Evolutionary conservation across 92 coral and sea anemone genomes (phyloP).

Genomic region (Paragorgia papillata): DNA sequence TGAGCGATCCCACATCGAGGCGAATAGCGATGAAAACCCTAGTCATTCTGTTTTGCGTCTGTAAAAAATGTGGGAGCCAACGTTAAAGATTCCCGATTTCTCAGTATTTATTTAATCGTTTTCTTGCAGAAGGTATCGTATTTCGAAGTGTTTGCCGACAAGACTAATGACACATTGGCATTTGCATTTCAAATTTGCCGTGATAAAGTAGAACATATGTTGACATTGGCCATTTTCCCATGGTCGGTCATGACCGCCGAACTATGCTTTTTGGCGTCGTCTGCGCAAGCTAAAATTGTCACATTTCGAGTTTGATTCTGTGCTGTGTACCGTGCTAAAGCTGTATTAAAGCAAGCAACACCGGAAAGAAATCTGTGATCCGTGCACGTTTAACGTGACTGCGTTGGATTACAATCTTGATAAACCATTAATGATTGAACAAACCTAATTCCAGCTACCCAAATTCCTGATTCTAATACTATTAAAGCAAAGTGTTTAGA

Average conservation of each 20-base stretch:
- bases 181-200: constrained; percentile 4
- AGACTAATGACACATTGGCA: neutral
- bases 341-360: no score
- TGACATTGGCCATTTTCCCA: neutral
- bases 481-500: no score
- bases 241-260: neutral
- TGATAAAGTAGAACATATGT: neutral
- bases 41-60: no score
- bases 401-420: constrained; percentile 58
- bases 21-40: no score
- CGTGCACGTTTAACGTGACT: no score
- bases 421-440: constrained; percentile 84
- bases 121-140: neutral
- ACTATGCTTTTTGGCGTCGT: no score
- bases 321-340: no score
- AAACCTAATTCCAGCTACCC: no score
- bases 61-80: neutral
- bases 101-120: neutral
- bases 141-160: neutral
- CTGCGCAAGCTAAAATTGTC: no score
- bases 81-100: neutral
- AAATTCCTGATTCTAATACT: no score
- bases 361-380: no score
- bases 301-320: no score
- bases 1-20: neutral